A percentile compares a stretch with the other conserved stretches of the same genome.
Evolutionary conservation across 2,113 vertebrate genomes (phyloP).

Genomic region (rabbit (Oryctolagus cuniculus)): DNA sequence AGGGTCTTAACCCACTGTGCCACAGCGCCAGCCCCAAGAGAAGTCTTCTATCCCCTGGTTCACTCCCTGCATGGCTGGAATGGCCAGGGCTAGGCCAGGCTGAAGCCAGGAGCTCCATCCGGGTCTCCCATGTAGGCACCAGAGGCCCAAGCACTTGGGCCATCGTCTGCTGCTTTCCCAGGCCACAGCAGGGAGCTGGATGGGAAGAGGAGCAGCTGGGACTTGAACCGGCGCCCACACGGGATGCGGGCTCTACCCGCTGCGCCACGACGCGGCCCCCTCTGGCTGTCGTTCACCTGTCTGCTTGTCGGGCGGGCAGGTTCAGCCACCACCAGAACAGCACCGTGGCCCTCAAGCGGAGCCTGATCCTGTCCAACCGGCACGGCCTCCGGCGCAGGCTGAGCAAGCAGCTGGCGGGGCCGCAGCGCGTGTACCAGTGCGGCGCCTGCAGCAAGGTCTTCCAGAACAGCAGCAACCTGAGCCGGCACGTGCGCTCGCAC

Average conservation of each 20-base stretch:
- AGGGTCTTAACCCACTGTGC: too few relatives aligned
- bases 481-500: slow-evolving; percentile 97
- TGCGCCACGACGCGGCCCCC: fast-evolving
- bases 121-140: too few relatives aligned
- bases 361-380: slow-evolving; percentile 88
- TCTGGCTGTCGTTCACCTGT: neutral
- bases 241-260: neutral
- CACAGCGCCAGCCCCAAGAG: too few relatives aligned
- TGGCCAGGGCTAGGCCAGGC: too few relatives aligned
- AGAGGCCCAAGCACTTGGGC: too few relatives aligned
- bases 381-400: slow-evolving; percentile 89
- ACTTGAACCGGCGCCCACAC: too few relatives aligned
- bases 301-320: slow-evolving; percentile 80
- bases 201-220: too few relatives aligned
- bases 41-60: too few relatives aligned
- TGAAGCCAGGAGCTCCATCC: too few relatives aligned
- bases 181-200: too few relatives aligned
- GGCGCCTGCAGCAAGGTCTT: slow-evolving; percentile 96
- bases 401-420: slow-evolving; percentile 92
- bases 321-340: slow-evolving; percentile 87
- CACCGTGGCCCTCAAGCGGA: slow-evolving; percentile 88
- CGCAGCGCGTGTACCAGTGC: slow-evolving; percentile 96
- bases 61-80: too few relatives aligned
- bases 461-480: slow-evolving; percentile 99
- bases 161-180: too few relatives aligned